Evolutionary conservation across 2,888 invertebrate species (phyloP).

Genomic region (Ormyrus pomaceus): DNA sequence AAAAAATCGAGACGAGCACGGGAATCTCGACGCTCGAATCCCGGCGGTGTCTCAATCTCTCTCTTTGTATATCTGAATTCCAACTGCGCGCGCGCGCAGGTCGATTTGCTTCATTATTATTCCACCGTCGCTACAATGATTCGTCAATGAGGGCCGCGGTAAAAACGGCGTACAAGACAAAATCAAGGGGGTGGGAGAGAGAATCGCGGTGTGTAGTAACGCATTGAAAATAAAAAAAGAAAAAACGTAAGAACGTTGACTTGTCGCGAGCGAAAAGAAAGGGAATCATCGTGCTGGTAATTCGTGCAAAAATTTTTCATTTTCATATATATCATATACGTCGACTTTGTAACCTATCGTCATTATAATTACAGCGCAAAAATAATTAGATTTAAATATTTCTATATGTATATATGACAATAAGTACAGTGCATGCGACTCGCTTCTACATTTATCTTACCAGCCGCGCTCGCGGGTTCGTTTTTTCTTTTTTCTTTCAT

Average conservation of each 20-base stretch:
- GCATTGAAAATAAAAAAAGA: conserved; percentile 6
- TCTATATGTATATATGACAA: conserved; percentile 40
- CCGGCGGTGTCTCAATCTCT: neutral
- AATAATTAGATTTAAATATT: conserved; percentile 34
- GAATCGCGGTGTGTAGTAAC: neutral
- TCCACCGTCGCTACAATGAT: conserved; percentile 21
- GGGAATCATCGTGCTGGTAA: conserved; percentile 38
- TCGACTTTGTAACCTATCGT: conserved; percentile 18
- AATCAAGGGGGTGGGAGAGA: neutral
- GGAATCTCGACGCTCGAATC: conserved; percentile 20
- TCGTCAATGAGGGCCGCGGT: neutral
- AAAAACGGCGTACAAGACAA: conserved; percentile 4
- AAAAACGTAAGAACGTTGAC: conserved; percentile 3
- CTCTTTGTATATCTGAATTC: neutral
- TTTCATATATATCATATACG: conserved; percentile 5
- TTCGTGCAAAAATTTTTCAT: conserved; percentile 39
- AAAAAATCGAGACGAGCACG: neutral
- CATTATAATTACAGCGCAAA: conserved; percentile 24
- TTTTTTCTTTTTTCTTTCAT: conserved; percentile 20
- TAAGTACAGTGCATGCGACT: conserved; percentile 58
- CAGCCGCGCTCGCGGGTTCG: conserved; percentile 15
- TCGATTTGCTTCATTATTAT: neutral
- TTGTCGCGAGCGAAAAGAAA: neutral
- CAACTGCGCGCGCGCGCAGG: neutral
- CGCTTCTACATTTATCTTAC: conserved; percentile 26